Evolutionary conservation across 2,113 vertebrate species (phyloP).

Genomic region (Periophthalmus modestus): DNA sequence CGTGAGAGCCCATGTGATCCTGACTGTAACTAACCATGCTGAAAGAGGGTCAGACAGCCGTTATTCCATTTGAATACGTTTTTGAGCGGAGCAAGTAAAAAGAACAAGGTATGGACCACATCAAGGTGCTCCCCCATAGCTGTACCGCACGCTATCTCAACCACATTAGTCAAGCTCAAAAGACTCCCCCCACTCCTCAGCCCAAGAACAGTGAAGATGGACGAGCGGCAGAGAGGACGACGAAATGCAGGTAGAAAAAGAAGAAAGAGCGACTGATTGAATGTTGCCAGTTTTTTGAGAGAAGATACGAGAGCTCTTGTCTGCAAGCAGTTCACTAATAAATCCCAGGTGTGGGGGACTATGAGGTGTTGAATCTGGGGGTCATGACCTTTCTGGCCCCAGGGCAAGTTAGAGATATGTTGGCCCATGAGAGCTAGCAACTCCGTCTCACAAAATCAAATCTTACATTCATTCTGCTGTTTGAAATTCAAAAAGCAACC

Average conservation of each 20-base stretch:
- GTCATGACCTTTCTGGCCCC: conserved; percentile 56
- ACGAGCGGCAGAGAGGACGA: conserved; percentile 51
- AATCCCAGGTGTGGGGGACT: conserved; percentile 69
- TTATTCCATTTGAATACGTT: conserved; percentile 49
- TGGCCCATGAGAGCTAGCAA: conserved; percentile 46
- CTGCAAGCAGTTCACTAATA: conserved; percentile 56
- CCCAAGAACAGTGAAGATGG: conserved; percentile 56
- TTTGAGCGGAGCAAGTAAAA: conserved; percentile 39
- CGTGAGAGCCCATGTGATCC: neutral
- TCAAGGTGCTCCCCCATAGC: conserved; percentile 62
- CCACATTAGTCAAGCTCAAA: conserved; percentile 68
- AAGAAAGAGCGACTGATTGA: conserved; percentile 36
- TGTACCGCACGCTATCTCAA: conserved; percentile 64
- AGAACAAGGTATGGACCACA: conserved; percentile 57
- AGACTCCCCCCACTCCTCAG: conserved; percentile 33
- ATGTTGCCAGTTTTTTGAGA: conserved; percentile 44
- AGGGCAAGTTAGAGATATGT: conserved; percentile 47
- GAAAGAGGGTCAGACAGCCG: conserved; percentile 59
- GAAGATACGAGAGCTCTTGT: conserved; percentile 41
- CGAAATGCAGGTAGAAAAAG: conserved; percentile 56
- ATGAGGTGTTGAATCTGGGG: conserved; percentile 68
- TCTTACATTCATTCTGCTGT: conserved; percentile 49
- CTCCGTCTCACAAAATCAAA: conserved; percentile 56
- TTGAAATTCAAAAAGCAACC: conserved; percentile 34
- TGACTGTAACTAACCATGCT: conserved; percentile 18